phyloP scores from a whole-genome alignment of 2,797 vertebrate genomes.

The Alca torda region DNA sequence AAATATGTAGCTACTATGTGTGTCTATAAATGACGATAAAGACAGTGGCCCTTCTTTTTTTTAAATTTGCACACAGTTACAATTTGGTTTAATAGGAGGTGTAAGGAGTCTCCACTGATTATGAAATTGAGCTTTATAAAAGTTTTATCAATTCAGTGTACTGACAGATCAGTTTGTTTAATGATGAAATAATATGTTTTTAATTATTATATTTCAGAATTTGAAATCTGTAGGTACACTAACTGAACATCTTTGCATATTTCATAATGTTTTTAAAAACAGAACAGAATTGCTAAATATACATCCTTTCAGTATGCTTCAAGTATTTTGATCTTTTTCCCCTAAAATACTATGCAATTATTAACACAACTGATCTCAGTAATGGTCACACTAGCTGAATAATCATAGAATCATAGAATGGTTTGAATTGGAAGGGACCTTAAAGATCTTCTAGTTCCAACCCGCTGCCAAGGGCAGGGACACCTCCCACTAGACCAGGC shows the following conservation, averaged over 20 bases:
- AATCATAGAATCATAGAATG: not conserved
- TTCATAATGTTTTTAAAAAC: not conserved
- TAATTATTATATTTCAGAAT: not conserved
- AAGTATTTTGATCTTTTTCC: not conserved
- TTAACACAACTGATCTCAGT: not conserved
- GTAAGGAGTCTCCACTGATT: not conserved
- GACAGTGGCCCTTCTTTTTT: not conserved
- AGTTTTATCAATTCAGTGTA: not conserved
- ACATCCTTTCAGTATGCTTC: not conserved
- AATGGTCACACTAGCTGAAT: not conserved
- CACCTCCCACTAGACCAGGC: not conserved
- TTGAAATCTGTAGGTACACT: not conserved
- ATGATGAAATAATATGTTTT: not conserved
- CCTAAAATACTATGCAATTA: not conserved
- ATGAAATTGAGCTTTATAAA: not conserved
- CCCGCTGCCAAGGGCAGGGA: not conserved
- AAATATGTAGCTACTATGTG: accelerated
- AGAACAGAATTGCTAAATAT: not conserved
- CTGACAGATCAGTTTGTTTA: not conserved
- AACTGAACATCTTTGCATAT: not conserved
- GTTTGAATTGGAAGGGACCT: not conserved
- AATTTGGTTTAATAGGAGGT: not conserved
- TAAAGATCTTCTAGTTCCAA: not conserved
- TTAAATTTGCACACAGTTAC: not conserved
- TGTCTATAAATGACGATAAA: not conserved